Base-by-base conservation (phyloP, 2,888 invertebrate genomes). In the Drosophila conformis region DNA sequence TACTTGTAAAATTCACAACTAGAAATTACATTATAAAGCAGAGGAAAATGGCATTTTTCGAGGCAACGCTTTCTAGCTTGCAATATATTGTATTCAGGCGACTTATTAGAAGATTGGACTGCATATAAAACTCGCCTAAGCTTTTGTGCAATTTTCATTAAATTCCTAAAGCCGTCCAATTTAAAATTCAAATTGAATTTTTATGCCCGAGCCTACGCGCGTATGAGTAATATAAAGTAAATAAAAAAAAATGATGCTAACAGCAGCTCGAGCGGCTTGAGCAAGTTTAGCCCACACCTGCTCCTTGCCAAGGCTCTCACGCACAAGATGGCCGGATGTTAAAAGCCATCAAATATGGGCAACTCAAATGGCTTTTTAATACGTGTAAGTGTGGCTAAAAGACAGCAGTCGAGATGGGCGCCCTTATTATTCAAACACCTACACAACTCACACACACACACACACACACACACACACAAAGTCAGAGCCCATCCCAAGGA, bases 361-460 rank as follows among this genome's bases (percentile, higher is more conserved):
- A 80, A 59, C 80, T 61, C 65, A 85, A 87, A 85, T 85, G 83
- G 78, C 85, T 87, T 85, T 85, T 85, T 85, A 85, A 85, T 87
- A 85, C 78, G 75, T 85, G 76, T 78, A 85, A 87, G 83, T 84
- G 82, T 75, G 80, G 76, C 75, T 66, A 68, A 82, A 68, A 67
- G 53, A 69, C 61, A 67, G 38, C 64, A 69, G 60, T 18, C 40
- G 59, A 53, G 56, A 52, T 40, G 72, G 68, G 76, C 59, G 62
- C 69, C 53, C 73, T 81, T 86, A 78, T 83, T 84, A 86, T 85
- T 85, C 72, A 80, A 87, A 76, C 69, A 78, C 58, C 68, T 40
- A 42, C 59, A 62, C 66, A 65, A 57, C 51, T 15, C 40, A 4
- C 38, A 18, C 18, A 38, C 21, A 25, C 21, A 21, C 40, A 4